A percentile compares a stretch with the other conserved stretches of the same genome.
Evolutionary conservation across 2,113 vertebrate genomes (phyloP).

Genomic region (Daphoenositta chrysoptera): DNA sequence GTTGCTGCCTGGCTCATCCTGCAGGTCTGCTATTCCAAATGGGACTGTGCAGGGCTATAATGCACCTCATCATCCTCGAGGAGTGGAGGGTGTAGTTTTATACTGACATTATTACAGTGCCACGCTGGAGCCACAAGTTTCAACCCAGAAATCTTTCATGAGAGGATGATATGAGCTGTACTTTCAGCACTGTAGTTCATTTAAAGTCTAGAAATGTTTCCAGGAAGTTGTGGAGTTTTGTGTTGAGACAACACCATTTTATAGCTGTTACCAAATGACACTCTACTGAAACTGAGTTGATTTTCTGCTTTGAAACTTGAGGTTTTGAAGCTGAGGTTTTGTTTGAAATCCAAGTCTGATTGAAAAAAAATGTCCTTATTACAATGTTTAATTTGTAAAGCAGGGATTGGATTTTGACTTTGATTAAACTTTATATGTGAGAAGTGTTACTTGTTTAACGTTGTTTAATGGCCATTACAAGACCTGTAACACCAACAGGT

Average conservation of each 20-base stretch:
- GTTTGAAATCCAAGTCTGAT: not conserved
- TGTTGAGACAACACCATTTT: not conserved
- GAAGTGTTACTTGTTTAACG: not conserved
- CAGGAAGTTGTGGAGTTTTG: not conserved
- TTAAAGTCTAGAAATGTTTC: not conserved
- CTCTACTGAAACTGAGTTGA: not conserved
- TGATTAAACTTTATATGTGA: not conserved
- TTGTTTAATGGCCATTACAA: not conserved
- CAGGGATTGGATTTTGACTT: not conserved
- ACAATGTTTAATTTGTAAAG: not conserved
- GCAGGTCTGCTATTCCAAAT: not conserved
- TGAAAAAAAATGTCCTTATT: not conserved
- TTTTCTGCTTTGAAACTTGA: not conserved
- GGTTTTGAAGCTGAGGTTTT: not conserved
- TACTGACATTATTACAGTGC: not conserved
- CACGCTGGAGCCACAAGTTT: not conserved
- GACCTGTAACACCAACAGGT: rapidly evolving
- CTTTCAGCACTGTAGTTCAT: not conserved
- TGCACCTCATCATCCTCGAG: not conserved
- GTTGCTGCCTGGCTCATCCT: not conserved
- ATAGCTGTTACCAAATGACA: not conserved
- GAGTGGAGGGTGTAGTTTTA: not conserved
- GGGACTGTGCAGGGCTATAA: not conserved
- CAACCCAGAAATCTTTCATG: not conserved
- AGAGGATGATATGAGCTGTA: not conserved